phyloP scores from a whole-genome alignment of 2,797 vertebrate species.

The Darevskia nairensis region DNA sequence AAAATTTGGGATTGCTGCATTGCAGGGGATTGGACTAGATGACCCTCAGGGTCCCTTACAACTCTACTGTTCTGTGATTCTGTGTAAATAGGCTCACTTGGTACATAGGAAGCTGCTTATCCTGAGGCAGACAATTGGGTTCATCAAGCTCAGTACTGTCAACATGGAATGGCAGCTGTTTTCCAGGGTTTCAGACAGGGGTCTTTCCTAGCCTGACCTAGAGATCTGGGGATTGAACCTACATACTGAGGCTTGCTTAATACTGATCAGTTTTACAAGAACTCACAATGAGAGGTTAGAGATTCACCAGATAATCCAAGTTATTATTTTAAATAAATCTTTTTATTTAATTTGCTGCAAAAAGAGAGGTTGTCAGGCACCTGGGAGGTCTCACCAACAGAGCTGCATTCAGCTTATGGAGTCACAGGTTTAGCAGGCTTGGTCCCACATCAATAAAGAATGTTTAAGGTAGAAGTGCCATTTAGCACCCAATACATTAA shows the following conservation, averaged over 20 bases:
- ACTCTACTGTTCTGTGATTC: no score
- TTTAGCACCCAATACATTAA: background rate
- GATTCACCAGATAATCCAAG: background rate
- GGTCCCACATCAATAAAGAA: conserved; percentile 59
- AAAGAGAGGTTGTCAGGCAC: background rate
- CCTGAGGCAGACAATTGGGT: background rate
- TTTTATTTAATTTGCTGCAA: background rate
- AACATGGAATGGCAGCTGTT: no score
- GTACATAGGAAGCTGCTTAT: background rate
- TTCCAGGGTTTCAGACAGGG: no score
- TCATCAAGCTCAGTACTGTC: no score
- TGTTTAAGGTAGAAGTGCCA: conserved; percentile 40
- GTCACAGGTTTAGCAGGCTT: background rate
- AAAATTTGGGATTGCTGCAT: no score
- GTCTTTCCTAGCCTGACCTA: no score
- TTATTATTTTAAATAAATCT: no score
- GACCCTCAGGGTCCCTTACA: no score
- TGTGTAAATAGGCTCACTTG: background rate
- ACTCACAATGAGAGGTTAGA: background rate
- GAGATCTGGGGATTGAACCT: background rate
- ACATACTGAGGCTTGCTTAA: background rate
- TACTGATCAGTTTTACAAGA: background rate
- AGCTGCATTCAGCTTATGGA: background rate
- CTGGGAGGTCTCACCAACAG: background rate
- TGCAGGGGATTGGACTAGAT: no score